Evolutionary conservation across 2,888 invertebrate genomes (phyloP).

Genomic region (Cryptocephalus moraei): DNA sequence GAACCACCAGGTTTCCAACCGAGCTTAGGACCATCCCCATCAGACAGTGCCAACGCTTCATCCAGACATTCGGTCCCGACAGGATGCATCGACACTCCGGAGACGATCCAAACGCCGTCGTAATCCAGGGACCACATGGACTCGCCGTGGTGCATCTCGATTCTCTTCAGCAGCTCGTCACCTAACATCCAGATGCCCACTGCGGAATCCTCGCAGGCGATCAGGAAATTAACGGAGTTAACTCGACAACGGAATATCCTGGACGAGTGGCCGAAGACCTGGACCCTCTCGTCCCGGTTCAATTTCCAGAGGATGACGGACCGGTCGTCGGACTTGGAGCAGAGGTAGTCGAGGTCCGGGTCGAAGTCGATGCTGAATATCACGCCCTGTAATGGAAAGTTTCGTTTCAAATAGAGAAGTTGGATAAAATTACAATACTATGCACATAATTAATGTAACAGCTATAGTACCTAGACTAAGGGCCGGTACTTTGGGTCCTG

Average conservation of each 20-base stretch:
- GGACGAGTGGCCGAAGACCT: constrained; percentile 75
- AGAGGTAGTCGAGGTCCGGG: constrained; percentile 44
- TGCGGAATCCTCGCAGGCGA: constrained; percentile 67
- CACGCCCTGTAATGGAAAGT: constrained; percentile 60
- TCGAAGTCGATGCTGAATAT: constrained; percentile 72
- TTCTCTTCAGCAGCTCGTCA: constrained; percentile 50
- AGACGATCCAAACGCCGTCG: too few species aligned
- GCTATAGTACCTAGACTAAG: too few species aligned
- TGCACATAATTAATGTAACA: too few species aligned
- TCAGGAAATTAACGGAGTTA: constrained; percentile 51
- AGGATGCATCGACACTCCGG: too few species aligned
- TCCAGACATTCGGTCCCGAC: too few species aligned
- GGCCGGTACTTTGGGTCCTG: too few species aligned
- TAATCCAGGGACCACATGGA: constrained; percentile 67
- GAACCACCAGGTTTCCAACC: too few species aligned
- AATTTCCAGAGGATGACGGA: constrained; percentile 69
- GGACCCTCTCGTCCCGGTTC: constrained; percentile 24
- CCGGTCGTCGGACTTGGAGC: constrained; percentile 84
- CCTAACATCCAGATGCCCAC: constrained; percentile 59
- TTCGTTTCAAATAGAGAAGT: too few species aligned
- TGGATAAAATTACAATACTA: too few species aligned
- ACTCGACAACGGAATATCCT: too few species aligned
- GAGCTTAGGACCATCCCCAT: too few species aligned
- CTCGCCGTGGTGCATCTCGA: constrained; percentile 60
- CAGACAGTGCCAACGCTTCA: too few species aligned